Conservation (phyloP, 2,888 invertebrate species). For the Toxonevra muliebris region DNA sequence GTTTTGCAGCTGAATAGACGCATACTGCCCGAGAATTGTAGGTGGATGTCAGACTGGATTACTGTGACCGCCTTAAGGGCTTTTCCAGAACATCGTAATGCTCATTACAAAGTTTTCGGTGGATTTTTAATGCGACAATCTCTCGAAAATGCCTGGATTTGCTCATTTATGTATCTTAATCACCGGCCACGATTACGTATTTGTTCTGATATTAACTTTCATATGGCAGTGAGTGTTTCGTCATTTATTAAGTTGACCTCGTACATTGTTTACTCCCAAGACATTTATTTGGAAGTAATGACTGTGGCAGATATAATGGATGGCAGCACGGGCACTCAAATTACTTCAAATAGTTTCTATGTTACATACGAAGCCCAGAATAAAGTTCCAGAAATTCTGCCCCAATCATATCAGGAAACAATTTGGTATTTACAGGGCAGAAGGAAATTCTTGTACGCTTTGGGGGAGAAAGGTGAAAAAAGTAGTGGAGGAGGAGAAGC, state of each 20-base stretch:
- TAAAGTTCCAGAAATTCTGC: conserved; percentile 68
- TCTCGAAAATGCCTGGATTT: conserved; percentile 75
- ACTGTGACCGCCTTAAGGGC: conserved; percentile 70
- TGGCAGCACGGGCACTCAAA: conserved; percentile 67
- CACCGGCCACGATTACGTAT: conserved; percentile 69
- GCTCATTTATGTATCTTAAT: conserved; percentile 70
- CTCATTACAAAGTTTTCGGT: conserved; percentile 80
- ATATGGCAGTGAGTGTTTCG: conserved; percentile 76
- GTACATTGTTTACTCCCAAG: conserved; percentile 69
- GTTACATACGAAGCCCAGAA: conserved; percentile 71
- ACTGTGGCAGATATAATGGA: conserved; percentile 73
- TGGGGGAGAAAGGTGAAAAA: conserved; percentile 38
- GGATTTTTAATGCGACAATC: conserved; percentile 84
- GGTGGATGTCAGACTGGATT: conserved; percentile 72
- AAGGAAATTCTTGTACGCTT: conserved; percentile 67
- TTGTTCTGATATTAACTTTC: conserved; percentile 78
- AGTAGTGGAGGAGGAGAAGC: too few relatives aligned
- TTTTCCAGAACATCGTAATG: conserved; percentile 75
- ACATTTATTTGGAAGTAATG: conserved; percentile 71
- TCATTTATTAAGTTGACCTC: conserved; percentile 75
- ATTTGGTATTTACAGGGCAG: conserved; percentile 70
- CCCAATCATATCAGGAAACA: conserved; percentile 75
- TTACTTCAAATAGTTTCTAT: conserved; percentile 77
- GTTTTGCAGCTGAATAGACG: conserved; percentile 67
- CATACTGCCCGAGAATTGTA: conserved; percentile 67